Base-by-base conservation (phyloP, 1,140 invertebrate species). In the Colletes latitarsis region DNA sequence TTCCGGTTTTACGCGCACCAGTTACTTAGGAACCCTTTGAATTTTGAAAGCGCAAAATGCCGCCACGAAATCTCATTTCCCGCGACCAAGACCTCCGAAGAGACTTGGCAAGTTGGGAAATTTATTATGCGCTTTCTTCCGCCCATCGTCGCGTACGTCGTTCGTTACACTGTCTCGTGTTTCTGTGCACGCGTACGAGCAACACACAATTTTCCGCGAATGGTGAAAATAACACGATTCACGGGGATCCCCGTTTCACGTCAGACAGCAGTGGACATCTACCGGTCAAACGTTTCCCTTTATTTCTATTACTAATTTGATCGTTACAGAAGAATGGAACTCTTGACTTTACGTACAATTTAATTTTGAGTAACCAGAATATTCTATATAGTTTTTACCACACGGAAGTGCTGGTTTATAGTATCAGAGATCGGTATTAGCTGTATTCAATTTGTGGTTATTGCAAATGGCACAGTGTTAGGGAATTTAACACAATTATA, bases 61-160 rank as follows among this genome's bases (percentile, higher is more conserved):
- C 53, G 41, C 21, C 69, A 43, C 73, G 77, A 84, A 85, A 86
- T 86, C 83, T 85, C 84, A 85, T 86, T 86, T 78, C 78, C 70
- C 43, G 5, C 30, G 73, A 57, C 30, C 49, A 49, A 46, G 41
- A 10, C 55, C 49, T 30, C 55, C 43, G 68, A 57, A 62, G 64
- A 60, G 39, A n/a, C 41, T 30, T 39, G 70, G 63, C 39, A 19
- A 8, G 75, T 12, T 76, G 64, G 43, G 57, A 81, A 76, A 85
- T 84, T 82, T 74, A 85, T 84, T 82, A 72, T 81, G 71, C 83
- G 64, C 55, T 68, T 84, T 81, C 64, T 83, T 83, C 52, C 58
- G 43, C 49, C 30, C 41, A 30, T 12, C 43, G 49, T 12, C 60
- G 60, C 53, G 66, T 62, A 53, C n/a, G 41, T 8, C 57, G 30